Conservation (phyloP, 30 jellyfish, hydroid and myxozoan genomes). For the Turritopsis rubra region DNA sequence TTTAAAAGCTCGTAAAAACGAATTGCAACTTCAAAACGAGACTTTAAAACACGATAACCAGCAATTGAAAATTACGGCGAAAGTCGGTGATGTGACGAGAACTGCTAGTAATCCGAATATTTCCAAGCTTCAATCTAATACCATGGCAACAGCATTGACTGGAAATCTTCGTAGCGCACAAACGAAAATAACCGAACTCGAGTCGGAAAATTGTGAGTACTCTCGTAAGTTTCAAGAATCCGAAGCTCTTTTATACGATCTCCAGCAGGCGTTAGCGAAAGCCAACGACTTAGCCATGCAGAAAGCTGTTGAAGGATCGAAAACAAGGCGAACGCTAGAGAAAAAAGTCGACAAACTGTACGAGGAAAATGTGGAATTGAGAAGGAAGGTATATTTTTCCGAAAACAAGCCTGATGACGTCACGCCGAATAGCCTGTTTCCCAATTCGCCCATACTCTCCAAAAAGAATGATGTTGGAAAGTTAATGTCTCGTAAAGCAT, state of each 20-base stretch:
- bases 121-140: neutral
- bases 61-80: neutral
- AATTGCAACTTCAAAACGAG: conserved; percentile 45
- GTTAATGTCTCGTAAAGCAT: conserved; percentile 1
- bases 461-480: neutral
- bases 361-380: conserved; percentile 55
- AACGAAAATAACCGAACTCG: conserved; percentile 38
- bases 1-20: conserved; percentile 75
- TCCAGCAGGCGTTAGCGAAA: conserved; percentile 83
- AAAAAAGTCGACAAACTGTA: conserved; percentile 59
- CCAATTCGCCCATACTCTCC: neutral
- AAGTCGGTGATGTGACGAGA: conserved; percentile 19
- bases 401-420: neutral
- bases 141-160: conserved; percentile 9
- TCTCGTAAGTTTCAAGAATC: conserved; percentile 66
- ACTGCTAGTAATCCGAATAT: neutral
- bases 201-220: conserved; percentile 53
- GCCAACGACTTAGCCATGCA: conserved; percentile 97
- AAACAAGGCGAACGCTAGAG: conserved; percentile 56
- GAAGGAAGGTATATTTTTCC: conserved; percentile 41
- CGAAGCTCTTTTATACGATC: conserved; percentile 54
- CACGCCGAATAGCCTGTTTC: conserved; percentile 22
- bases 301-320: conserved; percentile 80
- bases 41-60: conserved; percentile 50
- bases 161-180: conserved; percentile 38